phyloP scores from a whole-genome alignment of 1,140 invertebrate species.

The Coboldia fuscipes region DNA sequence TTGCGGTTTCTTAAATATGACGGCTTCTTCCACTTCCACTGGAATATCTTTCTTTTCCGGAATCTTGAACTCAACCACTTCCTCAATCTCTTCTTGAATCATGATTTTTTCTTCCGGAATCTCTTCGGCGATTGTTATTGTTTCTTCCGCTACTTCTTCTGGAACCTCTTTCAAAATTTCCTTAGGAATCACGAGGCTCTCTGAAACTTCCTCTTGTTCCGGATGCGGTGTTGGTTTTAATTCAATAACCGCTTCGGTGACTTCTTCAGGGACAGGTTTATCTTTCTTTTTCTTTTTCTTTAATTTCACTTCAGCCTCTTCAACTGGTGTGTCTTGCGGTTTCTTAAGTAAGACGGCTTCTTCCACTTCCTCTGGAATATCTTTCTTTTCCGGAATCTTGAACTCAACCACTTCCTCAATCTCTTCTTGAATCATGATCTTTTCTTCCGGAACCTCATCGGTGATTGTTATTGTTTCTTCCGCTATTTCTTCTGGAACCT shows the following conservation, averaged over 20 bases:
- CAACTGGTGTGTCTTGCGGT: conserved; percentile 9
- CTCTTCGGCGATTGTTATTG: conserved; percentile 15
- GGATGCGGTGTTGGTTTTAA: conserved; percentile 13
- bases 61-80: conserved; percentile 7
- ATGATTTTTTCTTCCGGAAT: conserved; percentile 9
- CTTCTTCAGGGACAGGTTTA: conserved; percentile 11
- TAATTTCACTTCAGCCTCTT: conserved; percentile 6
- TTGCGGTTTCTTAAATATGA: conserved; percentile 8
- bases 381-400: conserved; percentile 7
- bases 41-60: conserved; percentile 13
- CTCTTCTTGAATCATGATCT: conserved; percentile 6
- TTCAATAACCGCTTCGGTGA: conserved; percentile 15
- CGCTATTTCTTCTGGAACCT: conserved; percentile 7
- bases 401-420: conserved; percentile 5
- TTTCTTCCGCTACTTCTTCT: conserved; percentile 22
- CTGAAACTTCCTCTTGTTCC: conserved; percentile 21
- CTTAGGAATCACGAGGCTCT: conserved; percentile 25
- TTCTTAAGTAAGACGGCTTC: conserved; percentile 10
- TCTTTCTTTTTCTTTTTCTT: neutral
- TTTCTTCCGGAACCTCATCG: conserved; percentile 7
- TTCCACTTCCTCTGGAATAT: conserved; percentile 8
- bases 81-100: conserved; percentile 7
- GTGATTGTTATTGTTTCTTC: conserved; percentile 6
- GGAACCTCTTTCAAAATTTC: conserved; percentile 16
- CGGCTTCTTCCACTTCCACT: conserved; percentile 14